These are phyloP conservation scores for Theristicus caerulescens DNA, from an alignment of 2,113 vertebrate species.

Conservation along the genomic window DNA sequence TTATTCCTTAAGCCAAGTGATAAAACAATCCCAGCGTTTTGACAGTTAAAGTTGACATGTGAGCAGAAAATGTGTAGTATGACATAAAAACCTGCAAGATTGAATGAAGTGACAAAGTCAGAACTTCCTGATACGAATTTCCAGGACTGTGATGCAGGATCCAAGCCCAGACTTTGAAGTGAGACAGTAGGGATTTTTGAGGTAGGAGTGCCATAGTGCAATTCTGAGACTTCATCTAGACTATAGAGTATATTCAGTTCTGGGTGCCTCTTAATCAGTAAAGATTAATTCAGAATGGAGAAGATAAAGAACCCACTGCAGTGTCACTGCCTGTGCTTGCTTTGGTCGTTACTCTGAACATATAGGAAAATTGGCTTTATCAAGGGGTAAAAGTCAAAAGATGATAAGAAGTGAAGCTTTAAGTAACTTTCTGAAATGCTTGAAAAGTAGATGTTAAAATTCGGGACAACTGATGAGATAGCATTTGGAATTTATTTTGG, in stretches of 20 bases:
- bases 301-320: neutral
- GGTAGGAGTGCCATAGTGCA: neutral
- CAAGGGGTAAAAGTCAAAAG: neutral
- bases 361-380: neutral
- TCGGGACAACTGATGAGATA: neutral
- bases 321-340: neutral
- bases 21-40: neutral
- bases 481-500: neutral
- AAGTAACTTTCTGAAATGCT: neutral
- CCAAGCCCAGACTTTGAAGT: neutral
- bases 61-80: neutral
- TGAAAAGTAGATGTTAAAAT: neutral
- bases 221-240: neutral
- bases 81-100: neutral
- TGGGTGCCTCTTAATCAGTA: neutral
- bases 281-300: neutral
- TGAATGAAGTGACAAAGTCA: neutral
- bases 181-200: neutral
- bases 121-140: neutral
- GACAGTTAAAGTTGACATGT: neutral
- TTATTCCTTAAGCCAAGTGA: neutral
- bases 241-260: rapidly evolving
- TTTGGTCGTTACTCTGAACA: neutral
- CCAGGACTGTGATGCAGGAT: neutral
- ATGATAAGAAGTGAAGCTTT: neutral